Conservation (phyloP, 64 coral and sea anemone species). For the Astreopora myriophthalma region DNA sequence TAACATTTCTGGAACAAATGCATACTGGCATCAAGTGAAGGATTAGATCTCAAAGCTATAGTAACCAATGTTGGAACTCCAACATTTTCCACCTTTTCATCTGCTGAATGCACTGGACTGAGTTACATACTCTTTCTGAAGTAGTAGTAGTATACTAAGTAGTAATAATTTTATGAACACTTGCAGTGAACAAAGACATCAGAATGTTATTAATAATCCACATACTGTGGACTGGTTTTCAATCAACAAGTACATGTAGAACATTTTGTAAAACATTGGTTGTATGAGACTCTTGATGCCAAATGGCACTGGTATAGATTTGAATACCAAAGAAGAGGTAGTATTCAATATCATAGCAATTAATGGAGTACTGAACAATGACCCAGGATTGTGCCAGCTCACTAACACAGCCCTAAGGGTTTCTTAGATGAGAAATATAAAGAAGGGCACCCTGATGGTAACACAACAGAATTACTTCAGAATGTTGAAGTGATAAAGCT, state of each 20-base stretch:
- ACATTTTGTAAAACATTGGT: constrained; percentile 7
- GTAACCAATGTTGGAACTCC: constrained; percentile 21
- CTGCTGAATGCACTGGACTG: constrained; percentile 54
- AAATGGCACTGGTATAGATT: constrained; percentile 44
- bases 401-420: constrained; percentile 31
- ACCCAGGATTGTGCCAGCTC: constrained; percentile 25
- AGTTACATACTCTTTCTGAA: constrained; percentile 22
- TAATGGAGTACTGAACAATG: constrained; percentile 29
- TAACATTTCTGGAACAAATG: constrained; percentile 60
- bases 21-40: constrained; percentile 45
- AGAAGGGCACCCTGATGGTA: background rate
- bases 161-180: background rate
- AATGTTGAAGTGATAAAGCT: constrained; percentile 16
- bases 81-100: constrained; percentile 44
- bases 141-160: too few species aligned
- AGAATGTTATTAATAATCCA: constrained; percentile 48
- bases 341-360: constrained; percentile 49
- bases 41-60: constrained; percentile 55
- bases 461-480: background rate
- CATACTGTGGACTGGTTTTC: constrained; percentile 7
- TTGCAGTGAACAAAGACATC: background rate
- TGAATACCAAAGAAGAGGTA: constrained; percentile 53
- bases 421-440: constrained; percentile 29
- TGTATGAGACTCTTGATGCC: constrained; percentile 27
- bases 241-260: background rate